phyloP scores from a whole-genome alignment of 2,888 invertebrate species.

The Tipula confusa region DNA sequence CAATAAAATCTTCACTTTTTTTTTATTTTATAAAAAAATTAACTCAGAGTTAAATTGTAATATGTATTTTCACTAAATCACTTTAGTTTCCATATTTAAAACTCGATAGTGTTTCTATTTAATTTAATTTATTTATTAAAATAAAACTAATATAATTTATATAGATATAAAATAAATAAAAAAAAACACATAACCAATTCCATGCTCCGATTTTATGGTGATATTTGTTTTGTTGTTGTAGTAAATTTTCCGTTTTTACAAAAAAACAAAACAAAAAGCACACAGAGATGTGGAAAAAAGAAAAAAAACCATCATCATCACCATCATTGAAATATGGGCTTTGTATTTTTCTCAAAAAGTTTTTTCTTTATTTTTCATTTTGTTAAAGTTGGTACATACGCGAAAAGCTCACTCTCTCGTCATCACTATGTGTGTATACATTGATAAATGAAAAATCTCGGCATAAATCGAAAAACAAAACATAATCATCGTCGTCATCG shows the following conservation, averaged over 20 bases:
- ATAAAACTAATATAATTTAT: not conserved
- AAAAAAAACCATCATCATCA: not conserved
- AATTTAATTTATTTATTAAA: not conserved
- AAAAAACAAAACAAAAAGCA: not conserved
- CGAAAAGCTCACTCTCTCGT: not conserved
- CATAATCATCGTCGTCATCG: not conserved
- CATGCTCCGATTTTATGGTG: constrained; percentile 20
- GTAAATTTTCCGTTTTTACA: not conserved
- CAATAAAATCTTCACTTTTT: not conserved
- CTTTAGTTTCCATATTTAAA: not conserved
- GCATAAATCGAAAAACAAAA: constrained; percentile 6
- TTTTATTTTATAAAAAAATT: not conserved
- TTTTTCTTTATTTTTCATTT: not conserved
- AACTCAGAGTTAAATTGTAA: not conserved
- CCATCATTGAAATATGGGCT: not conserved
- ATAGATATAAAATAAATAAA: not conserved
- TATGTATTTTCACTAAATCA: not conserved
- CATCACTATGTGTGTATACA: not conserved
- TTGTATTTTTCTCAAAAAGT: not conserved
- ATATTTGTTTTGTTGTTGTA: not conserved
- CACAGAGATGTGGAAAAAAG: not conserved
- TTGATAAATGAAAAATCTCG: not conserved
- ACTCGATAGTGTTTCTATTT: not conserved
- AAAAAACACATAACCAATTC: constrained; percentile 21
- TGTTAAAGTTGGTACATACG: not conserved